Percentiles rank a stretch among this genome's conserved stretches.
These are phyloP conservation scores for Melanostoma mellinum DNA, from an alignment of 2,888 invertebrate genomes.

Conservation along the genomic window DNA sequence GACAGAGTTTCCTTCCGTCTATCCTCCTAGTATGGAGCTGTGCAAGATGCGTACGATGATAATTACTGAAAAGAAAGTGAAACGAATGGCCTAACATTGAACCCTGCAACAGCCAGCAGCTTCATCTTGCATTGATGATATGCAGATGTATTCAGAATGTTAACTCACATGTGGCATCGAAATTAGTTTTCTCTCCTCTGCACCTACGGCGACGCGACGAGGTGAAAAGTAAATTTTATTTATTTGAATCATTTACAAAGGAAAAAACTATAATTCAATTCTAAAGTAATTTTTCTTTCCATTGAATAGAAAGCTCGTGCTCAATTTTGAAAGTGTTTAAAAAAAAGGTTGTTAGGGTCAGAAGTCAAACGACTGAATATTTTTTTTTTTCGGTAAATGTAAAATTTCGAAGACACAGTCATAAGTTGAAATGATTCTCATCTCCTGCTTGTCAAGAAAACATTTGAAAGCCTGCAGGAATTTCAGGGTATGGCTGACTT, in stretches of 20 bases:
- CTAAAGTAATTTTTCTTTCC: neutral
- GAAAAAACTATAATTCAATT: neutral
- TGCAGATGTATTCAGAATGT: constrained; percentile 29
- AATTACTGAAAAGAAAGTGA: constrained; percentile 62
- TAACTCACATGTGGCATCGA: constrained; percentile 46
- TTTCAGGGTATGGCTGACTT: too few relatives aligned
- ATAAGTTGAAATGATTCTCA: too few relatives aligned
- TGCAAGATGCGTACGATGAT: constrained; percentile 35
- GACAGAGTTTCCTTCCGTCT: neutral
- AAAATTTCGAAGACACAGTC: too few relatives aligned
- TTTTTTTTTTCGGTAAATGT: too few relatives aligned
- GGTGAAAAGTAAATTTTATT: constrained; percentile 3
- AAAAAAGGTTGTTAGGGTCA: too few relatives aligned
- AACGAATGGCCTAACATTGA: constrained; percentile 62
- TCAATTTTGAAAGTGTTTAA: too few relatives aligned
- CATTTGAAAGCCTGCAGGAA: too few relatives aligned
- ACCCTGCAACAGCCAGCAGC: constrained; percentile 6
- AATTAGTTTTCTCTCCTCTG: constrained; percentile 22
- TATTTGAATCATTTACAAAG: neutral
- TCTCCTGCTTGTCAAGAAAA: too few relatives aligned
- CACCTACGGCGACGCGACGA: neutral
- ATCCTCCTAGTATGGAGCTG: neutral
- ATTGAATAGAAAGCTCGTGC: too few relatives aligned
- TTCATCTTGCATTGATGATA: constrained; percentile 30
- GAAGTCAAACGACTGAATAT: too few relatives aligned